Evolutionary conservation across 2,888 invertebrate genomes (phyloP).

Genomic region (Mystacides longicornis): DNA sequence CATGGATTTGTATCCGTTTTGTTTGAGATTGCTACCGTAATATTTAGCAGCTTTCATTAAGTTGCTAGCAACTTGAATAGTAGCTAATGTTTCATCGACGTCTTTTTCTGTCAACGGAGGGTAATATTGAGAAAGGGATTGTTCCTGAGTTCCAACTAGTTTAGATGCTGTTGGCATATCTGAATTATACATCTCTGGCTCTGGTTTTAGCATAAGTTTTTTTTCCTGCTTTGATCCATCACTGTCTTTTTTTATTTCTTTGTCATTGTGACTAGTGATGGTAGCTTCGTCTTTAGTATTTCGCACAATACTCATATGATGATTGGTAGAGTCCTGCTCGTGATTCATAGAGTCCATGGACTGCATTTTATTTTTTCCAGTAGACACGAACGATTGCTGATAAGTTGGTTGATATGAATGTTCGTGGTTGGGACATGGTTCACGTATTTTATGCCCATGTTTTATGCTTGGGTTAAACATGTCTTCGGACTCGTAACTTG

Average conservation of each 20-base stretch:
- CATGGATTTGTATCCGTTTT: constrained; percentile 27
- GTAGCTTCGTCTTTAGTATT: constrained; percentile 36
- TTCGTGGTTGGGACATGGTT: constrained; percentile 38
- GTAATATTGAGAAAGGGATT: constrained; percentile 43
- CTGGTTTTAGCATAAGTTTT: too few relatives aligned
- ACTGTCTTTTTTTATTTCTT: neutral
- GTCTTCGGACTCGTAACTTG: constrained; percentile 30
- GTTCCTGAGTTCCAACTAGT: constrained; percentile 32
- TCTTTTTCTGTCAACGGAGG: constrained; percentile 56
- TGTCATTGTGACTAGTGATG: neutral
- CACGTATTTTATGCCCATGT: constrained; percentile 43
- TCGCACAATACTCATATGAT: constrained; percentile 37
- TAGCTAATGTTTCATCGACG: constrained; percentile 53
- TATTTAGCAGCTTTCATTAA: neutral
- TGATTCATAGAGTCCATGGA: constrained; percentile 28
- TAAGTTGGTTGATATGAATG: constrained; percentile 42
- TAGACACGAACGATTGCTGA: constrained; percentile 33
- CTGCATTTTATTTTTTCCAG: constrained; percentile 36
- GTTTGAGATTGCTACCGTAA: neutral
- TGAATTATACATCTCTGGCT: neutral
- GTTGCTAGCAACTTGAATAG: constrained; percentile 27
- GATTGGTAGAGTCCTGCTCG: constrained; percentile 8
- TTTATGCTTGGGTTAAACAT: constrained; percentile 48
- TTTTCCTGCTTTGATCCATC: too few relatives aligned
- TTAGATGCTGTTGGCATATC: neutral